Conservation (phyloP, 1,140 invertebrate species). For the Coelopa frigida region DNA sequence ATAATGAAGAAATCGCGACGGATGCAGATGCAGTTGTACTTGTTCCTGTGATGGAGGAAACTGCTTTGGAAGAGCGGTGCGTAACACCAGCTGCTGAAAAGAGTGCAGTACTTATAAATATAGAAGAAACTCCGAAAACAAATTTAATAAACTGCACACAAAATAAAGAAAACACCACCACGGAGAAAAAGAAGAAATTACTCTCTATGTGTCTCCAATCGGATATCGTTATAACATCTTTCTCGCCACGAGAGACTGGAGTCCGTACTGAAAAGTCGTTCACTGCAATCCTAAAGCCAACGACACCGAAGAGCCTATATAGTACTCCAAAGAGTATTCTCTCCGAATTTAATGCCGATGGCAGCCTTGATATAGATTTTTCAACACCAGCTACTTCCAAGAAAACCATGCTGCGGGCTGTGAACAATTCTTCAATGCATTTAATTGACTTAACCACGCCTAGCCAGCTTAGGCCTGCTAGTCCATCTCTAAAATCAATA, state of each 20-base stretch:
- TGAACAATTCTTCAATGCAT: constrained; percentile 28
- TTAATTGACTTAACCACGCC: constrained; percentile 38
- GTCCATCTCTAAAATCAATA: neutral
- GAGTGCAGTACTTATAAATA: too few species aligned
- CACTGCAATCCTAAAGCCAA: constrained; percentile 23
- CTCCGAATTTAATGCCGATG: constrained; percentile 22
- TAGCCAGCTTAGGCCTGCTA: constrained; percentile 11
- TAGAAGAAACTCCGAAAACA: constrained; percentile 23
- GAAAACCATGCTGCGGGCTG: constrained; percentile 10
- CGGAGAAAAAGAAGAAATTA: constrained; percentile 20
- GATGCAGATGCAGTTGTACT: neutral
- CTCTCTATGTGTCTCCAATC: constrained; percentile 22
- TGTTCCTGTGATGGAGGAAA: neutral
- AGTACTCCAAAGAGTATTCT: constrained; percentile 34
- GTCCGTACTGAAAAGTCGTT: constrained; percentile 36
- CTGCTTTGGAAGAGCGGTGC: neutral
- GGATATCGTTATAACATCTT: constrained; percentile 35
- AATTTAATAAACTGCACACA: constrained; percentile 34
- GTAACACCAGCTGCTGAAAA: constrained; percentile 18
- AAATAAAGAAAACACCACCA: constrained; percentile 35
- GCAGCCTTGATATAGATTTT: constrained; percentile 25
- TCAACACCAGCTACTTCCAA: constrained; percentile 33
- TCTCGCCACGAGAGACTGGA: constrained; percentile 34
- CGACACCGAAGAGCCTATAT: constrained; percentile 33
- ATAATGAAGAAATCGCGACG: neutral